Evolutionary conservation across 2,797 vertebrate genomes (phyloP).

Genomic region (Simalia tracyae): DNA sequence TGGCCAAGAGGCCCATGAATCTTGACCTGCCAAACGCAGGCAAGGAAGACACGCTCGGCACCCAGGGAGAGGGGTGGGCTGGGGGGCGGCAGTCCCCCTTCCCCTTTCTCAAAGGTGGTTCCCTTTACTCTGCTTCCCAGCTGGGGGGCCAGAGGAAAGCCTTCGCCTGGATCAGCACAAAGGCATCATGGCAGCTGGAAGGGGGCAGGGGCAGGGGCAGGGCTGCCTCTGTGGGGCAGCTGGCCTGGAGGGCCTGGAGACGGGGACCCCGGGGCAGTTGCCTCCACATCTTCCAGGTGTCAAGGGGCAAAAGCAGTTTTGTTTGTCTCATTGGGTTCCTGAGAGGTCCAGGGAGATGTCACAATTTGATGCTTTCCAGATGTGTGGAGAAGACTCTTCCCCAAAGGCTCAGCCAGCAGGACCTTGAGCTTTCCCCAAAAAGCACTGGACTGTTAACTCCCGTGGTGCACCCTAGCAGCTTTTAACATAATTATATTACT

Average conservation of each 20-base stretch:
- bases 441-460: background rate
- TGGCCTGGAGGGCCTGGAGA: background rate
- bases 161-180: background rate
- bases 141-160: background rate
- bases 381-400: background rate
- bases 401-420: background rate
- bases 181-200: too few species aligned
- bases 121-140: too few species aligned
- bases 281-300: background rate
- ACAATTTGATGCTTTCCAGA: background rate
- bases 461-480: background rate
- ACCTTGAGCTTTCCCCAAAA: background rate
- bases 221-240: background rate
- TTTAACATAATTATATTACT: accelerated
- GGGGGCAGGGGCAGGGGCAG: background rate
- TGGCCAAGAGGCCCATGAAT: constrained; percentile 66
- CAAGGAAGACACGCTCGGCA: background rate
- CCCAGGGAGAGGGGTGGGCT: constrained; percentile 46
- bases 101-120: constrained; percentile 60
- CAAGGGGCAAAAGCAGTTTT: background rate
- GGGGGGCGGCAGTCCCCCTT: constrained; percentile 64
- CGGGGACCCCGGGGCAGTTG: background rate
- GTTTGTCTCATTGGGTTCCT: background rate
- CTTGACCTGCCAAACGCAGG: constrained; percentile 41
- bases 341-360: background rate